phyloP scores from a whole-genome alignment of 2,113 vertebrate genomes.

The Xiphophorus maculatus region DNA sequence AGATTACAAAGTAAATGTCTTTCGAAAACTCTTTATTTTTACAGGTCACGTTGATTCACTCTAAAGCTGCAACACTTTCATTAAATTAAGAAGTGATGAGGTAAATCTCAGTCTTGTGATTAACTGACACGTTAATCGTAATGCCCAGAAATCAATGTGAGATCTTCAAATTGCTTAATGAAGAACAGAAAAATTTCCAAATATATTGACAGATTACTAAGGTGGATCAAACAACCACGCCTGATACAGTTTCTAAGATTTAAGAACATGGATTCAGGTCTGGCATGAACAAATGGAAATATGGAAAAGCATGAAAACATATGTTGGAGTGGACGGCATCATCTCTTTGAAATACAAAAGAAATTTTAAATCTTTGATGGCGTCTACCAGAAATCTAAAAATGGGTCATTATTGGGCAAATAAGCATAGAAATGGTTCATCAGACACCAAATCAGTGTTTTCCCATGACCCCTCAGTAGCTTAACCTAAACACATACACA shows the following conservation, averaged over 20 bases:
- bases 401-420: not conserved
- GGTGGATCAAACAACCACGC: not conserved
- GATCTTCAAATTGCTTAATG: not conserved
- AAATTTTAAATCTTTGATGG: too few species aligned
- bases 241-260: not conserved
- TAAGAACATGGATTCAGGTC: not conserved
- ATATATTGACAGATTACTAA: not conserved
- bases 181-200: not conserved
- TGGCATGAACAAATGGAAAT: too few species aligned
- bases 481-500: not conserved
- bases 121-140: not conserved
- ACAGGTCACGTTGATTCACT: not conserved
- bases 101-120: not conserved
- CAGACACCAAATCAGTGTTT: not conserved
- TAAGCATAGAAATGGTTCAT: not conserved
- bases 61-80: not conserved
- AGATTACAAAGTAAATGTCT: not conserved
- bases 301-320: too few species aligned
- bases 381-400: too few species aligned
- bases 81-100: not conserved
- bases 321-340: too few species aligned
- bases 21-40: not conserved
- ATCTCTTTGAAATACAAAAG: too few species aligned
- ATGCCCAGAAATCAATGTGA: not conserved
- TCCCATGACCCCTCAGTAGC: not conserved